Conservation (phyloP, 2,888 invertebrate species). For the Aphelenchoides bicaudatus region DNA sequence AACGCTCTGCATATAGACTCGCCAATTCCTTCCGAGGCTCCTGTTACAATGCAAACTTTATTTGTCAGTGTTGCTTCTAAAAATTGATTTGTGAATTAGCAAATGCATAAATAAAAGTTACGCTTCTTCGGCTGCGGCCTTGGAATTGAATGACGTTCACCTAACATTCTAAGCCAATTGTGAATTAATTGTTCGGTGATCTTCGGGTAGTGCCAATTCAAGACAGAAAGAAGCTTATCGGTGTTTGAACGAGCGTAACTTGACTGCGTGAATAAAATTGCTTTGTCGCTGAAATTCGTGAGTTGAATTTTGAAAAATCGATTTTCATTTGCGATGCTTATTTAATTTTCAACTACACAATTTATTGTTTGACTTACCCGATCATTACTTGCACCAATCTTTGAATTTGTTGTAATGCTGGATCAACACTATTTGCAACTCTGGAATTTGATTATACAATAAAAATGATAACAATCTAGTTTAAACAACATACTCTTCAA, state of each 20-base stretch:
- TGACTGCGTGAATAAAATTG: constrained; percentile 58
- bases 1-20: constrained; percentile 57
- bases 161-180: constrained; percentile 27
- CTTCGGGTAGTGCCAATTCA: constrained; percentile 59
- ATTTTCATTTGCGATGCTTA: not conserved
- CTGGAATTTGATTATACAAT: constrained; percentile 10
- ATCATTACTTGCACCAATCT: constrained; percentile 40
- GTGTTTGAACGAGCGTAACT: constrained; percentile 57
- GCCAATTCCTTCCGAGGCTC: constrained; percentile 64
- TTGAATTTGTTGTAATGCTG: constrained; percentile 35
- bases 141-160: constrained; percentile 16
- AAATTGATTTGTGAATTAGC: constrained; percentile 6
- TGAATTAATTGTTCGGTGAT: constrained; percentile 33
- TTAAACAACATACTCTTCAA: constrained; percentile 45
- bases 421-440: constrained; percentile 25
- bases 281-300: constrained; percentile 44
- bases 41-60: constrained; percentile 62
- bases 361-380: constrained; percentile 18
- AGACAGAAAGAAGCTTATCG: constrained; percentile 42
- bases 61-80: constrained; percentile 43
- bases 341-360: constrained; percentile 10
- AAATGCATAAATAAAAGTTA: constrained; percentile 3
- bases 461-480: not conserved
- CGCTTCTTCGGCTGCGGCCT: constrained; percentile 16
- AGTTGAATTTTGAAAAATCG: not conserved